Percentiles rank a stretch among this genome's conserved stretches.
Evolutionary conservation across 2,888 invertebrate genomes (phyloP).

Genomic region (Nesidiocoris tenuis): DNA sequence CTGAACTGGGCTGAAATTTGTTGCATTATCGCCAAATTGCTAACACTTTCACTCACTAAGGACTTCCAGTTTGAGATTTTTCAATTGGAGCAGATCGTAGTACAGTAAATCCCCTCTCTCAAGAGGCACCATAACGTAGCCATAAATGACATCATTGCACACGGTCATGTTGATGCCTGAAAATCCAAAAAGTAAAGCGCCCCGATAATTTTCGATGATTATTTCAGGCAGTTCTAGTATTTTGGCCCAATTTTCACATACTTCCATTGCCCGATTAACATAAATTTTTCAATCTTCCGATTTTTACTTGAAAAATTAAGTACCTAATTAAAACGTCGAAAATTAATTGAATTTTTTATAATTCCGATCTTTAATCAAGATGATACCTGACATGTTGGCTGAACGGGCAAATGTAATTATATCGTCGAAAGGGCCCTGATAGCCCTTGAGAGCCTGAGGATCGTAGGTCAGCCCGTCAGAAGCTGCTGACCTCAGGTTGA

Average conservation of each 20-base stretch:
- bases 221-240: too few species aligned
- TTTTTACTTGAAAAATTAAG: too few species aligned
- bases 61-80: constrained; percentile 74
- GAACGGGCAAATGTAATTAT: constrained; percentile 88
- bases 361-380: too few species aligned
- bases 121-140: constrained; percentile 78
- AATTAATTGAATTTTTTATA: too few species aligned
- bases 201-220: too few species aligned
- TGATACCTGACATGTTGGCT: constrained; percentile 66
- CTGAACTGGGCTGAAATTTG: too few species aligned
- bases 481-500: constrained; percentile 64
- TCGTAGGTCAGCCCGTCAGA: constrained; percentile 74
- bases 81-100: constrained; percentile 69
- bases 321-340: too few species aligned
- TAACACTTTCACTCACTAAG: constrained; percentile 66
- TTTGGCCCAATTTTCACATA: too few species aligned
- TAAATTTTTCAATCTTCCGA: too few species aligned
- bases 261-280: too few species aligned
- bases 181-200: too few species aligned
- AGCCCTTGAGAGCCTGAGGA: constrained; percentile 62
- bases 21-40: too few species aligned
- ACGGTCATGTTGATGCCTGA: constrained; percentile 66
- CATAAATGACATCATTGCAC: constrained; percentile 79
- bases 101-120: constrained; percentile 65
- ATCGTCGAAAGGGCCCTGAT: constrained; percentile 82